Percentiles rank a stretch among this genome's conserved stretches.
Evolutionary conservation across 2,797 vertebrate species (phyloP).

Genomic region (Notolepis coatsorum): DNA sequence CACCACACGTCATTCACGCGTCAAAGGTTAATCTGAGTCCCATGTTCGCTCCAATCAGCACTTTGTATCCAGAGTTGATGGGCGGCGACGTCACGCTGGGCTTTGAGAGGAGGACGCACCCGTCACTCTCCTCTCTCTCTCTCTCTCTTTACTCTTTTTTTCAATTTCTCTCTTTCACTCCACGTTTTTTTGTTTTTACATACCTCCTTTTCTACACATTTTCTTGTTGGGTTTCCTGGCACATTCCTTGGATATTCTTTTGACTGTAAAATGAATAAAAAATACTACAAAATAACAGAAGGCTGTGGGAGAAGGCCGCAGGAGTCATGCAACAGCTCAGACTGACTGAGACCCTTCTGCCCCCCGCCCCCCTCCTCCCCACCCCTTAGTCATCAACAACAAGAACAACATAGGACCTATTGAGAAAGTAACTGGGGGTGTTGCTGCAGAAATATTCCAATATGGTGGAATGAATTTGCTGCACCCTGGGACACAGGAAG

Average conservation of each 20-base stretch:
- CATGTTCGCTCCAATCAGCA: conserved; percentile 76
- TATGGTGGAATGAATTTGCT: conserved; percentile 83
- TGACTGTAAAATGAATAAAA: conserved; percentile 99
- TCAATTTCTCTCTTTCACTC: conserved; percentile 74
- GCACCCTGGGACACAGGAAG: conserved; percentile 85
- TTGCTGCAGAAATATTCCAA: conserved; percentile 84
- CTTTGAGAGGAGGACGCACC: conserved; percentile 78
- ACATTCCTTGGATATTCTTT: conserved; percentile 99
- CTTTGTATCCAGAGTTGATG: conserved; percentile 76
- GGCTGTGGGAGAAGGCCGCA: conserved; percentile 89
- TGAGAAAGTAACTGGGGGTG: conserved; percentile 78
- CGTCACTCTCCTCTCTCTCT: conserved; percentile 77
- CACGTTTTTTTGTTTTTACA: conserved; percentile 86
- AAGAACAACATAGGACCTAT: conserved; percentile 82
- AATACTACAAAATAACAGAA: conserved; percentile 99
- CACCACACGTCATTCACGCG: conserved; percentile 21
- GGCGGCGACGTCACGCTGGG: conserved; percentile 71
- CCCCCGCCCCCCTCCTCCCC: conserved; percentile 64
- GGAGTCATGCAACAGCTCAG: conserved; percentile 93
- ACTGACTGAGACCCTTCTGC: conserved; percentile 73
- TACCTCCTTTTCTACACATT: conserved; percentile 99
- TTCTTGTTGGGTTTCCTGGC: conserved; percentile 99
- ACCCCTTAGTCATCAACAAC: conserved; percentile 71
- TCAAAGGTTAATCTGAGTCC: conserved; percentile 74
- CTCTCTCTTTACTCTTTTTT: too few relatives aligned